Conservation (phyloP, 2,113 vertebrate species). For the Osmerus eperlanus region DNA sequence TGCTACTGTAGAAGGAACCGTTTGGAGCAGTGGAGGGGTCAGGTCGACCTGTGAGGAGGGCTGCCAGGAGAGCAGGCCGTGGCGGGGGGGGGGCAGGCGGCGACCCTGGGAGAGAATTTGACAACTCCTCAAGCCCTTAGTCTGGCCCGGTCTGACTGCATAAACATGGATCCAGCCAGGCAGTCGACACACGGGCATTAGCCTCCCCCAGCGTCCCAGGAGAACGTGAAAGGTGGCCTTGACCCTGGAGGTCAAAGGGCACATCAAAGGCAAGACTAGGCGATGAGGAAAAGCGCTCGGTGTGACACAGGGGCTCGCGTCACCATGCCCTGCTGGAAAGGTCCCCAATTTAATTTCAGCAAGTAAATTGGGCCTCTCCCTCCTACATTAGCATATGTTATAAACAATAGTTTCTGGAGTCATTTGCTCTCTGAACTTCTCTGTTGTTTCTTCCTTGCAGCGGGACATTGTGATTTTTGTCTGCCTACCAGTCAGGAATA, state of each 20-base stretch:
- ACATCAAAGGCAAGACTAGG: slow-evolving; percentile 30
- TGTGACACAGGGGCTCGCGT: background rate
- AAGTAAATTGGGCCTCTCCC: slow-evolving; percentile 22
- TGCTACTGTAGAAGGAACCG: too few relatives aligned
- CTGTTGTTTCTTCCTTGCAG: slow-evolving; percentile 11
- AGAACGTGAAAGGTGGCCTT: slow-evolving; percentile 31
- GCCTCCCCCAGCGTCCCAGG: background rate
- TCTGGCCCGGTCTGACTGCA: slow-evolving; percentile 22
- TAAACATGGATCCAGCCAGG: slow-evolving; percentile 22
- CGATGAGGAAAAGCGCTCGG: slow-evolving; percentile 26
- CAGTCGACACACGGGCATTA: slow-evolving; percentile 16
- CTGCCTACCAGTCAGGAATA: slow-evolving; percentile 29
- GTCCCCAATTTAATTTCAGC: slow-evolving; percentile 32
- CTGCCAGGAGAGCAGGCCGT: background rate
- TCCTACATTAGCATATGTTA: slow-evolving; percentile 33
- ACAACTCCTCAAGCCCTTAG: slow-evolving; percentile 24
- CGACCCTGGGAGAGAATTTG: slow-evolving; percentile 37
- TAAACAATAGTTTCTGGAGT: slow-evolving; percentile 34
- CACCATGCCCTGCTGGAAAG: slow-evolving; percentile 17
- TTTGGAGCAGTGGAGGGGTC: too few relatives aligned
- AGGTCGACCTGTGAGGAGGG: too few relatives aligned
- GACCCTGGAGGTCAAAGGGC: slow-evolving; percentile 43
- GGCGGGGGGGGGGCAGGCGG: background rate
- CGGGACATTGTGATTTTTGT: slow-evolving; percentile 25
- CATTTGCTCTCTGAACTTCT: slow-evolving; percentile 16